Percentiles rank a stretch among this genome's conserved stretches.
Evolutionary conservation across 2,888 invertebrate genomes (phyloP).

Genomic region (Eupithecia vulgata): DNA sequence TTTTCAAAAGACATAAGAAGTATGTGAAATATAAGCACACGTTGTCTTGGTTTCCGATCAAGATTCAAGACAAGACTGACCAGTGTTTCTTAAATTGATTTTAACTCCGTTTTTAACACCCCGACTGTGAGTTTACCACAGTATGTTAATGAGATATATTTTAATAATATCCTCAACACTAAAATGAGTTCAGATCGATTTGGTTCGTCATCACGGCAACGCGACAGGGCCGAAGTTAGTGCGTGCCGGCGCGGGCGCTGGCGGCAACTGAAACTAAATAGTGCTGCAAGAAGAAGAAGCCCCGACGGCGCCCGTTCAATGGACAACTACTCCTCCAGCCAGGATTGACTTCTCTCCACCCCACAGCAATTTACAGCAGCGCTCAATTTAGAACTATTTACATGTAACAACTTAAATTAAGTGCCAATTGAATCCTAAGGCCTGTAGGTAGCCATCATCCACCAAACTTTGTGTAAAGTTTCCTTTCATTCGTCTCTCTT

Average conservation of each 20-base stretch:
- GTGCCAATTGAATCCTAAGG: constrained; percentile 85
- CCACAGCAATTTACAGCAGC: constrained; percentile 82
- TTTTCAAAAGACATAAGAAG: background rate
- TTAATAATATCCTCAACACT: background rate
- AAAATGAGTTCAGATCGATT: constrained; percentile 13
- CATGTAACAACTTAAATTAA: constrained; percentile 77
- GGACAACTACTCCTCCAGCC: constrained; percentile 83
- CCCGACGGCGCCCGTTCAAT: constrained; percentile 69
- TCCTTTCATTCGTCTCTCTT: constrained; percentile 79
- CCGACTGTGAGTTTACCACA: background rate
- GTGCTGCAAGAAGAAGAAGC: constrained; percentile 89
- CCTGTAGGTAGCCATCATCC: constrained; percentile 84
- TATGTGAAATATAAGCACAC: background rate
- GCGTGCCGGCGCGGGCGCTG: constrained; percentile 81
- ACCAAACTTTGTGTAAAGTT: constrained; percentile 81
- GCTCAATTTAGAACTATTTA: constrained; percentile 83
- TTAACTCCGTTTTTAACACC: background rate
- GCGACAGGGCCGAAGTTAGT: constrained; percentile 64
- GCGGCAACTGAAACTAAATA: constrained; percentile 88
- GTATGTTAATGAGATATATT: background rate
- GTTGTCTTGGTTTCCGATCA: background rate
- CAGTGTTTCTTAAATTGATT: background rate
- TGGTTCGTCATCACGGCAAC: constrained; percentile 17
- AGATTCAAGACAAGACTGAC: background rate
- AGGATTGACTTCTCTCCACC: constrained; percentile 74